These are phyloP conservation scores for Meghimatium bilineatum DNA, from an alignment of 2,888 invertebrate genomes.

Conservation along the genomic window DNA sequence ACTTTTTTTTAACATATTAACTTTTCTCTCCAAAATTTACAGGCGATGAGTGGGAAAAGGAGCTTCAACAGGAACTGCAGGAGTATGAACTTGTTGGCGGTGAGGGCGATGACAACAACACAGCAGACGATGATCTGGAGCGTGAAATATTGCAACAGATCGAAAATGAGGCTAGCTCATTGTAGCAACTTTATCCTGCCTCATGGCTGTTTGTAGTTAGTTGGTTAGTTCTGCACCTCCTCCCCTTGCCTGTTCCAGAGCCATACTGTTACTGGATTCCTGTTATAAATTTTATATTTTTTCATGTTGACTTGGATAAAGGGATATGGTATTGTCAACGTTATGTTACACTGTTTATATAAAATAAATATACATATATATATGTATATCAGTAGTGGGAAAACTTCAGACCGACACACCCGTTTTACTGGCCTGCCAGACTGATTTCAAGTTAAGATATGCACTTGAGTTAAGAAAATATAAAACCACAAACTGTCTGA, in stretches of 20 bases:
- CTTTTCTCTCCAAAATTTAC: slow-evolving; percentile 1
- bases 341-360: too few relatives aligned
- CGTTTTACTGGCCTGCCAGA: too few relatives aligned
- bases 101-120: slow-evolving; percentile 56
- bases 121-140: slow-evolving; percentile 81
- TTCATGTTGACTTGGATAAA: too few relatives aligned
- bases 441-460: too few relatives aligned
- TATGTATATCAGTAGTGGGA: too few relatives aligned
- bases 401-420: too few relatives aligned
- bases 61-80: slow-evolving; percentile 94
- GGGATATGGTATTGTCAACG: too few relatives aligned
- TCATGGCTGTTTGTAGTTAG: neutral
- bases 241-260: neutral
- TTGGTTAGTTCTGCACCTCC: neutral
- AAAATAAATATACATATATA: too few relatives aligned
- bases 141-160: slow-evolving; percentile 85
- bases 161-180: slow-evolving; percentile 78
- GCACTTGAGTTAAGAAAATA: too few relatives aligned
- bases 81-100: slow-evolving; percentile 91
- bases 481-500: too few relatives aligned
- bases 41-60: slow-evolving; percentile 88
- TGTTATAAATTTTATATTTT: too few relatives aligned
- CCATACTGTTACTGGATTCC: too few relatives aligned
- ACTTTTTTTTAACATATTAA: neutral
- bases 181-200: slow-evolving; percentile 33